phyloP scores from a whole-genome alignment of 2,113 vertebrate species.

The Saguinus midas region DNA sequence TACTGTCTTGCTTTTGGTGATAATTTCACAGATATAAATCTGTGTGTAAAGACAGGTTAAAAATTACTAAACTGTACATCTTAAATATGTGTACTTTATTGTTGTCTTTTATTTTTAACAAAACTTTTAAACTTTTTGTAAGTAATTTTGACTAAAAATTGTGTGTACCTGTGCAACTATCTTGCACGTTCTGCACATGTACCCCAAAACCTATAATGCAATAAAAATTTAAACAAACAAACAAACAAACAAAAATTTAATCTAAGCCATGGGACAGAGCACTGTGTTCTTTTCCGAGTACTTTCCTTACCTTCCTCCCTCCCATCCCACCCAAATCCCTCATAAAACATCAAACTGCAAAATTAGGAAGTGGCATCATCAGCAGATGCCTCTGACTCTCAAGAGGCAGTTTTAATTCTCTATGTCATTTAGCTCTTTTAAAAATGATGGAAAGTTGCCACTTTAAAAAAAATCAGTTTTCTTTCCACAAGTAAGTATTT shows the following conservation, averaged over 20 bases:
- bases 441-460: constrained; percentile 43
- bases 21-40: neutral
- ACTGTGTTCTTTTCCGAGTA: neutral
- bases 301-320: neutral
- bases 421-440: constrained; percentile 27
- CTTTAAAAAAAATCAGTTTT: constrained; percentile 50
- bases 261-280: neutral
- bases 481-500: constrained; percentile 71
- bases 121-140: neutral
- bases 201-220: too few relatives aligned
- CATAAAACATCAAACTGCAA: neutral
- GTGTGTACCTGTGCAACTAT: too few relatives aligned
- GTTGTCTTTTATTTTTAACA: neutral
- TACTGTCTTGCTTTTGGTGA: neutral
- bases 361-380: neutral
- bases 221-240: too few relatives aligned
- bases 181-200: too few relatives aligned
- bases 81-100: neutral
- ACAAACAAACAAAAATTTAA: too few relatives aligned
- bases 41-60: neutral
- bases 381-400: neutral
- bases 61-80: neutral
- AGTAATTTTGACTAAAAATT: constrained; percentile 8
- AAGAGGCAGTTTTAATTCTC: constrained; percentile 50
- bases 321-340: neutral